Percentiles rank a stretch among this genome's conserved stretches.
Evolutionary conservation across 2,113 vertebrate species (phyloP).

Genomic region (Nymphicus hollandicus): DNA sequence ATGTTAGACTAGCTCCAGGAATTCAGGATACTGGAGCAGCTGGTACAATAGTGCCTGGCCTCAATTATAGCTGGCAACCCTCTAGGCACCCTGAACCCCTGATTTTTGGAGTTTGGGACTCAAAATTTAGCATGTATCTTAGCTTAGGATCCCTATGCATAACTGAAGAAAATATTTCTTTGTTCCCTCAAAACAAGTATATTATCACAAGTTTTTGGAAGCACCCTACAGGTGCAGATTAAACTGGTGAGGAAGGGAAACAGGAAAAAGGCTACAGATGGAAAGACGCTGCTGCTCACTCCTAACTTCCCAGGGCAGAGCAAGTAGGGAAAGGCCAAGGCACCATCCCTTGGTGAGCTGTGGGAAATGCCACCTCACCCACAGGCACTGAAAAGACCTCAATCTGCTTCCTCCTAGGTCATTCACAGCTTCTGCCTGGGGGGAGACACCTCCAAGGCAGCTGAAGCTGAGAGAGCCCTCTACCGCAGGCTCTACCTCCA

Average conservation of each 20-base stretch:
- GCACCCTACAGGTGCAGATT: not conserved
- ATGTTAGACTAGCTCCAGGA: not conserved
- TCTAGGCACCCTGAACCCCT: not conserved
- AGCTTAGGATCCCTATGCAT: not conserved
- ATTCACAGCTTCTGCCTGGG: not conserved
- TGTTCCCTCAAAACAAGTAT: not conserved
- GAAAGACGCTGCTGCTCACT: not conserved
- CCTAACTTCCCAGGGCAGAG: not conserved
- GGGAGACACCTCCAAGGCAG: not conserved
- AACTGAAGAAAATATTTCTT: not conserved
- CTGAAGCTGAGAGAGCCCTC: rapidly evolving
- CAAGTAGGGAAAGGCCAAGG: not conserved
- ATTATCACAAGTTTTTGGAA: not conserved
- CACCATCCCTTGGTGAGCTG: not conserved
- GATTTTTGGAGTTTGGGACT: not conserved
- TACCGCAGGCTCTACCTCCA: not conserved
- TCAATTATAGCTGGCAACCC: rapidly evolving
- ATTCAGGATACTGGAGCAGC: not conserved
- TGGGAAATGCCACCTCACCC: not conserved
- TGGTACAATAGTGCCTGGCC: not conserved
- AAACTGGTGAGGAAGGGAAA: not conserved
- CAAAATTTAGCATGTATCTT: not conserved
- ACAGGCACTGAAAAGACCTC: rapidly evolving
- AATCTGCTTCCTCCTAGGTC: rapidly evolving
- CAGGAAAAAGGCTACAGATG: not conserved